phyloP scores from a whole-genome alignment of 1,140 invertebrate genomes.

The Melipona quadrifasciata region DNA sequence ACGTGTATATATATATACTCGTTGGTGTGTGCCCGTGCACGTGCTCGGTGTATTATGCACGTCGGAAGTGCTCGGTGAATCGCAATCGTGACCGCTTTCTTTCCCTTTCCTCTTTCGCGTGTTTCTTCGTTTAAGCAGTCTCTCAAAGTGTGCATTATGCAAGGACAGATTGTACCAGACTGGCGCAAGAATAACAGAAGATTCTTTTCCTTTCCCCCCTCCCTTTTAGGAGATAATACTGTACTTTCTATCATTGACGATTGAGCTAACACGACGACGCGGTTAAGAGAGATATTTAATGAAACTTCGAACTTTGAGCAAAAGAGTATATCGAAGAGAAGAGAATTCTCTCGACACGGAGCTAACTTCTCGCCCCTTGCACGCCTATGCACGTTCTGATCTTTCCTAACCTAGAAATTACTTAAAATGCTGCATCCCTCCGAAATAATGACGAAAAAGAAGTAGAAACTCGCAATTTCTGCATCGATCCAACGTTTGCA shows the following conservation, averaged over 20 bases:
- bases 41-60: conserved; percentile 20
- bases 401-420: too few relatives aligned
- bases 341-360: not conserved
- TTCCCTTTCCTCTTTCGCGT: not conserved
- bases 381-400: too few relatives aligned
- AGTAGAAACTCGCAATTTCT: conserved; percentile 20
- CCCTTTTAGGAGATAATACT: not conserved
- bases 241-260: not conserved
- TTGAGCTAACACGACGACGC: not conserved
- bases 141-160: conserved; percentile 36
- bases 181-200: conserved; percentile 24
- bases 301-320: conserved; percentile 12
- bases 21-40: conserved; percentile 17
- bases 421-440: too few relatives aligned
- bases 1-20: conserved; percentile 35
- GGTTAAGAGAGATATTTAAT: not conserved
- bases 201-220: not conserved
- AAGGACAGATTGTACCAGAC: conserved; percentile 24
- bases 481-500: not conserved
- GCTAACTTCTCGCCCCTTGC: too few relatives aligned
- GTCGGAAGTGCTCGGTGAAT: conserved; percentile 45
- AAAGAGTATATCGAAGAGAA: not conserved
- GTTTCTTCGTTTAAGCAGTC: conserved; percentile 1
- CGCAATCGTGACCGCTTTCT: conserved; percentile 32
- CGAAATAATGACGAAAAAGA: too few relatives aligned